Evolutionary conservation across 2,888 invertebrate species (phyloP).

Genomic region (Himalopsyche kuldschensis): DNA sequence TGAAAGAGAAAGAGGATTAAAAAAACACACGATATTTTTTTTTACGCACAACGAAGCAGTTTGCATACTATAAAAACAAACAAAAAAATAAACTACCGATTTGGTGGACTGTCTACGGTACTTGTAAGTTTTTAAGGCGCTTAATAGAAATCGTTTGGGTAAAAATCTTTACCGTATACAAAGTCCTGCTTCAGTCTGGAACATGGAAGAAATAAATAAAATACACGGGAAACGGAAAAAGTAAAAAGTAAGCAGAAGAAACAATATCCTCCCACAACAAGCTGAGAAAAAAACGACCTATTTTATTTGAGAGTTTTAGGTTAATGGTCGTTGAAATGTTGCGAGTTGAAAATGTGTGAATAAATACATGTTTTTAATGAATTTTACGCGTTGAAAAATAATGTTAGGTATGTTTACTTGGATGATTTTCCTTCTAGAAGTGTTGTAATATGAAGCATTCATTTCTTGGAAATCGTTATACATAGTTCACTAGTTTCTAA

Average conservation of each 20-base stretch:
- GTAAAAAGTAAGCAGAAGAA: conserved; percentile 4
- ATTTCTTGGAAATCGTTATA: too few species aligned
- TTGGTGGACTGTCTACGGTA: not conserved
- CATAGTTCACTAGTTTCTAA: too few species aligned
- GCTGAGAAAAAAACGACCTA: not conserved
- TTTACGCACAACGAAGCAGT: too few species aligned
- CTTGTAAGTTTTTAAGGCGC: not conserved
- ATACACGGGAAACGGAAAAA: not conserved
- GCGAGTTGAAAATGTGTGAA: too few species aligned
- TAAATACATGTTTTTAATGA: too few species aligned
- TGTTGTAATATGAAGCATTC: too few species aligned
- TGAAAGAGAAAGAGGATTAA: too few species aligned
- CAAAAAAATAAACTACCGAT: not conserved
- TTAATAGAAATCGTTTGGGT: not conserved
- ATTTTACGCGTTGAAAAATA: too few species aligned
- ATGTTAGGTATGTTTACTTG: too few species aligned
- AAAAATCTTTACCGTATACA: not conserved
- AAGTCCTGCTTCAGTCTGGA: not conserved
- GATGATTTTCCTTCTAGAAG: too few species aligned
- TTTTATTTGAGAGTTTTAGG: not conserved
- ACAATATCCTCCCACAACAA: conserved; percentile 7
- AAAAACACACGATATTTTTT: too few species aligned
- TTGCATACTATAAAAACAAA: too few species aligned
- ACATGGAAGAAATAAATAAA: conserved; percentile 6
- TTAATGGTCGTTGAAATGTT: not conserved